These are phyloP conservation scores for Tromatobia lineatoria DNA, from an alignment of 2,888 invertebrate genomes.

Conservation along the genomic window DNA sequence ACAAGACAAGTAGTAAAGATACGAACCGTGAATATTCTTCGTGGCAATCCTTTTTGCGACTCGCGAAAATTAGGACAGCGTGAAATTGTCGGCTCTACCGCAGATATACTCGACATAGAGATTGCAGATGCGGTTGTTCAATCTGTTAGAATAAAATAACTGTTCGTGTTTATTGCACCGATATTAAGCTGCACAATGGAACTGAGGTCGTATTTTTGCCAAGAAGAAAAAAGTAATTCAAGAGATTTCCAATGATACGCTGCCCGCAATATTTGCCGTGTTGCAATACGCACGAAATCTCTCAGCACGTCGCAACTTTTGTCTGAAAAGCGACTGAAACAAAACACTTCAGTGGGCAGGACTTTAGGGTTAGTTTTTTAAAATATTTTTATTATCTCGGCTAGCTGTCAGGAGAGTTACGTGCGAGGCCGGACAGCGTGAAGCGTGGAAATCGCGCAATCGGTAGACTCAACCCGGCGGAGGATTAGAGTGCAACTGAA, in stretches of 20 bases:
- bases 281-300: constrained; percentile 24
- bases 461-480: background rate
- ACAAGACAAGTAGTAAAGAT: background rate
- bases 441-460: constrained; percentile 30
- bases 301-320: constrained; percentile 11
- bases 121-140: constrained; percentile 53
- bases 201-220: constrained; percentile 11
- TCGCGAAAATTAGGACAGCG: constrained; percentile 69
- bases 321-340: background rate
- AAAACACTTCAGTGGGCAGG: background rate
- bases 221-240: background rate
- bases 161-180: constrained; percentile 10
- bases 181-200: constrained; percentile 15
- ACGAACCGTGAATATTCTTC: constrained; percentile 21
- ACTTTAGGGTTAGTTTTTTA: background rate
- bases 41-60: constrained; percentile 49
- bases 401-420: constrained; percentile 8
- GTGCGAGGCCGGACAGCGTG: constrained; percentile 4
- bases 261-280: background rate
- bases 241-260: constrained; percentile 10
- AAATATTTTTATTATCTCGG: background rate
- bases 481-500: background rate
- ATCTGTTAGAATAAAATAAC: constrained; percentile 15
- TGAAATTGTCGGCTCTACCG: constrained; percentile 63
- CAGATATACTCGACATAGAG: constrained; percentile 11